phyloP scores from a whole-genome alignment of 1,140 invertebrate genomes.

The Archegozetes longisetosus region DNA sequence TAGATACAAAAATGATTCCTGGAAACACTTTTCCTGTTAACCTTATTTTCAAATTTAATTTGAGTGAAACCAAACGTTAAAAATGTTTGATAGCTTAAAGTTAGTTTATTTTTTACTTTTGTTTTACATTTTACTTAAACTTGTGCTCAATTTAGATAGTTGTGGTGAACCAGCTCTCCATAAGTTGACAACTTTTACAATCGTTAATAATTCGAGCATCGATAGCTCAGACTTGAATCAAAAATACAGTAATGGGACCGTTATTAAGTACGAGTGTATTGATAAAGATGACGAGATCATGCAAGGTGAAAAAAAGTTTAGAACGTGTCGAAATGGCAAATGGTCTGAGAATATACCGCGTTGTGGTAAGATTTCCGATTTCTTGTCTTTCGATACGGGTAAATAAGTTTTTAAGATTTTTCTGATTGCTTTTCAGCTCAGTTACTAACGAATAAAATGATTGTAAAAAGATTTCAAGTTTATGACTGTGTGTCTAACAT shows the following conservation, averaged over 20 bases:
- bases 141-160: too few species aligned
- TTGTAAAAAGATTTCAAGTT: neutral
- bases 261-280: neutral
- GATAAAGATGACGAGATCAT: neutral
- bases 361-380: neutral
- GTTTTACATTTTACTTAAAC: too few species aligned
- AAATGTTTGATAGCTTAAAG: too few species aligned
- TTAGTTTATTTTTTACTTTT: too few species aligned
- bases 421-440: neutral
- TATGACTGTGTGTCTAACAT: neutral
- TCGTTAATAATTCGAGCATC: too few species aligned
- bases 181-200: too few species aligned
- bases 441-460: neutral
- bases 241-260: neutral
- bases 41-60: too few species aligned
- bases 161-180: too few species aligned
- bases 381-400: neutral
- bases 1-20: too few species aligned
- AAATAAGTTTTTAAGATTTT: neutral
- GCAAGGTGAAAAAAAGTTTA: neutral
- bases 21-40: too few species aligned
- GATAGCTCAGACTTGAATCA: too few species aligned
- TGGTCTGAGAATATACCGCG: neutral
- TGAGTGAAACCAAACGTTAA: too few species aligned
- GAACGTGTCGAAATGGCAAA: neutral